phyloP scores from a whole-genome alignment of 1,140 invertebrate species.

The Drosophila hydei region DNA sequence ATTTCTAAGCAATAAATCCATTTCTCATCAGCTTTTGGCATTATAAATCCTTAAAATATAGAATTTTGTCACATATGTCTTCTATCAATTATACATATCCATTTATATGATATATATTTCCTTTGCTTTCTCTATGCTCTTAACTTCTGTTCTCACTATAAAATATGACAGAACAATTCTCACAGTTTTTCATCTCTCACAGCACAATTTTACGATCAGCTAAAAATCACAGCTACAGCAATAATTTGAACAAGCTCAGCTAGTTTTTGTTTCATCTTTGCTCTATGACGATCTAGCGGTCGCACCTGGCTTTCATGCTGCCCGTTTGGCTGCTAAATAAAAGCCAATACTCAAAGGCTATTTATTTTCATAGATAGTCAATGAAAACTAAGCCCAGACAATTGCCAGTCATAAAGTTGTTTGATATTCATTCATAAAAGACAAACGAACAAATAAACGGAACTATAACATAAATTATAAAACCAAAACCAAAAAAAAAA shows the following conservation, averaged over 20 bases:
- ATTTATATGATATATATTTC: neutral
- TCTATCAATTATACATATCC: too few species aligned
- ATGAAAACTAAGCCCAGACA: slow-evolving; percentile 1
- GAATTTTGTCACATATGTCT: too few species aligned
- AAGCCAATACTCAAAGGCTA: neutral
- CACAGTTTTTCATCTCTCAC: neutral
- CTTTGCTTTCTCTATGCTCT: neutral
- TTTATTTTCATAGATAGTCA: slow-evolving; percentile 10
- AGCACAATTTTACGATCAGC: slow-evolving; percentile 42
- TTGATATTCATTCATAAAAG: slow-evolving; percentile 29
- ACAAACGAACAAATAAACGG: neutral
- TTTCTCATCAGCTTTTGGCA: too few species aligned
- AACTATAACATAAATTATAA: slow-evolving; percentile 22
- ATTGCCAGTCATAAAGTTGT: slow-evolving; percentile 18
- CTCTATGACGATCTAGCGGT: slow-evolving; percentile 8
- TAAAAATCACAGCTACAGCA: slow-evolving; percentile 44
- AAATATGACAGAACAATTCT: slow-evolving; percentile 37
- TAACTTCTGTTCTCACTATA: neutral
- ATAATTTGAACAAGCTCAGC: slow-evolving; percentile 1
- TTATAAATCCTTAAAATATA: too few species aligned
- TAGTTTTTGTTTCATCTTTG: slow-evolving; percentile 19
- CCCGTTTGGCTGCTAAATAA: neutral
- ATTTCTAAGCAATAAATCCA: too few species aligned
- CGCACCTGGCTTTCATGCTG: slow-evolving; percentile 39
- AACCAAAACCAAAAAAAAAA: too few species aligned